Evolutionary conservation across 2,797 vertebrate genomes (phyloP).

Genomic region (Sebastes wilsoni): DNA sequence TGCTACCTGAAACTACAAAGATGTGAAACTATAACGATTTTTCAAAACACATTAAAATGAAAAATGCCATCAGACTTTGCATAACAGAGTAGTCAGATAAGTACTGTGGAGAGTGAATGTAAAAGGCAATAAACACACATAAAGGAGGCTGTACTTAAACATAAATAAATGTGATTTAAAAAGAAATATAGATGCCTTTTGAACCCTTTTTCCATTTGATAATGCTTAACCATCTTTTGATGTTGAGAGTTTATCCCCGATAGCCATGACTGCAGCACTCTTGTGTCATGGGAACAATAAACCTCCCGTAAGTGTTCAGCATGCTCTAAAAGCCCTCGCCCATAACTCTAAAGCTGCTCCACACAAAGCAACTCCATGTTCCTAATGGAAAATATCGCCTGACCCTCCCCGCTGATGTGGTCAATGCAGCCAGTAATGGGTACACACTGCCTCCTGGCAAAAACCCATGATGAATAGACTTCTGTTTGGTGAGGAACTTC

Average conservation of each 20-base stretch:
- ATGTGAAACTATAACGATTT: neutral
- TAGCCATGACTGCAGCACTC: constrained; percentile 51
- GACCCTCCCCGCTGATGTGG: constrained; percentile 64
- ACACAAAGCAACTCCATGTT: constrained; percentile 55
- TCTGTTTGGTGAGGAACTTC: constrained; percentile 63
- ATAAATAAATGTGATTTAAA: neutral
- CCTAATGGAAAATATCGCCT: constrained; percentile 81
- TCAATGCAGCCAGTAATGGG: constrained; percentile 78
- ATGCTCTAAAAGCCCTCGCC: constrained; percentile 62
- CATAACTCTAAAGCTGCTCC: constrained; percentile 35
- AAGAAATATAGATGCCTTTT: neutral
- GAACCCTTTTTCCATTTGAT: constrained; percentile 21
- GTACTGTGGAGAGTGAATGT: neutral
- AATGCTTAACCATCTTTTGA: constrained; percentile 13
- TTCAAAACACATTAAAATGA: neutral
- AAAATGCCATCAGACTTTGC: neutral
- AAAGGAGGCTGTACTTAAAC: constrained; percentile 1
- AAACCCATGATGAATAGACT: constrained; percentile 75
- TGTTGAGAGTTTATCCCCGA: constrained; percentile 22
- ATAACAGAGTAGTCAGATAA: neutral
- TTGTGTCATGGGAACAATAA: constrained; percentile 61
- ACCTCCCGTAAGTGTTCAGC: constrained; percentile 31
- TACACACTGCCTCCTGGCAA: constrained; percentile 65
- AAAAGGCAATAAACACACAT: neutral
- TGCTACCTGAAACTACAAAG: no score